Conservation (phyloP, 2,797 vertebrate genomes). For the Falco novaeseelandiae region DNA sequence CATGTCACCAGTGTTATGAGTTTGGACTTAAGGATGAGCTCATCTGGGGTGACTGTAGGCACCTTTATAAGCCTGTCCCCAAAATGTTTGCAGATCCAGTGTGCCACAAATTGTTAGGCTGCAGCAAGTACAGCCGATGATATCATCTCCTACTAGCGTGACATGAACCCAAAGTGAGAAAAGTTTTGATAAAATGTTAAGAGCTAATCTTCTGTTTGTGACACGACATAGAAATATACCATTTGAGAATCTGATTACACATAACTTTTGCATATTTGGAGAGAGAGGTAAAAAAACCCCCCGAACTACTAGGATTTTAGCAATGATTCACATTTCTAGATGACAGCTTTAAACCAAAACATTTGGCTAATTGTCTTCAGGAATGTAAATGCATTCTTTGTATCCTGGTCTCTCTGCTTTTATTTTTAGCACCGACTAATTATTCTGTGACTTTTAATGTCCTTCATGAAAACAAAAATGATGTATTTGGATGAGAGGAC, state of each 20-base stretch:
- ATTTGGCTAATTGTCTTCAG: neutral
- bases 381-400: neutral
- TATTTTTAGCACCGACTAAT: neutral
- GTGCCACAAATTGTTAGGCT: neutral
- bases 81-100: neutral
- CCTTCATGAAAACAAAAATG: neutral
- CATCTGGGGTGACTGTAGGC: neutral
- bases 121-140: neutral
- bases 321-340: neutral
- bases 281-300: too few species aligned
- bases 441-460: neutral
- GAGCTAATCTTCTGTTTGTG: neutral
- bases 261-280: neutral
- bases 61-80: neutral
- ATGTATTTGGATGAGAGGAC: neutral
- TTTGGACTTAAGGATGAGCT: neutral
- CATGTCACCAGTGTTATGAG: neutral
- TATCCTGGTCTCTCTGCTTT: neutral
- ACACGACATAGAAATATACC: neutral
- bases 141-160: neutral
- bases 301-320: neutral
- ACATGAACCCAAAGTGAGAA: neutral
- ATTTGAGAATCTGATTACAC: neutral
- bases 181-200: neutral
- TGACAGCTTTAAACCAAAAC: neutral